phyloP scores from a whole-genome alignment of 2,113 vertebrate genomes.

The Malurus cyaneus region DNA sequence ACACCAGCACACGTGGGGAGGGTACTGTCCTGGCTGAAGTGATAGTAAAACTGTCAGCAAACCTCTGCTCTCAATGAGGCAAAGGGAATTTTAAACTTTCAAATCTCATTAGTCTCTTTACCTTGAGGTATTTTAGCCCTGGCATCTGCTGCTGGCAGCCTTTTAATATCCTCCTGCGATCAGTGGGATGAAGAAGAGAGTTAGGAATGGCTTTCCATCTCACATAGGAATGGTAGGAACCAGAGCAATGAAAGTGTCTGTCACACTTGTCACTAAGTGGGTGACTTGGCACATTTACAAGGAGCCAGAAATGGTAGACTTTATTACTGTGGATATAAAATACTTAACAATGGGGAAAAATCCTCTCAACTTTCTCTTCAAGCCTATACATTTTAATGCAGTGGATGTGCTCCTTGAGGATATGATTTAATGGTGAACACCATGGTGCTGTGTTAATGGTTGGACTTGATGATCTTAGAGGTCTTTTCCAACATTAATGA shows the following conservation, averaged over 20 bases:
- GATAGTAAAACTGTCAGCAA: neutral
- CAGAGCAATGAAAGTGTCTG: neutral
- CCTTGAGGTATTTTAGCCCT: neutral
- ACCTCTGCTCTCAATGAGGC: neutral
- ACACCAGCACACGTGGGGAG: too few relatives aligned
- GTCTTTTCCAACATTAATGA: neutral
- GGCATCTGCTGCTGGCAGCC: neutral
- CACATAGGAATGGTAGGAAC: neutral
- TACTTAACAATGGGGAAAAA: neutral
- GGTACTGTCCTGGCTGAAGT: neutral
- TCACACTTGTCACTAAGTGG: neutral
- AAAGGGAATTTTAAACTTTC: neutral
- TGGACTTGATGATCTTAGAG: neutral
- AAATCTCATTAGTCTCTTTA: neutral
- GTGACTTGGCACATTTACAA: neutral
- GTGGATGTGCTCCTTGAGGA: neutral
- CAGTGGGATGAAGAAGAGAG: neutral
- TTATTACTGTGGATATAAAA: neutral
- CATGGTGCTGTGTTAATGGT: neutral
- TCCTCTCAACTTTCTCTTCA: neutral
- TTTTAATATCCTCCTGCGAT: neutral
- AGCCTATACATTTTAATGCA: neutral
- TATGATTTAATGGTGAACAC: neutral
- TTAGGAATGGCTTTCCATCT: neutral
- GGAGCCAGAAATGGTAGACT: neutral